A percentile compares a stretch with the other conserved stretches of the same genome.
Evolutionary conservation across 2,888 invertebrate species (phyloP).

Genomic region (Megaustenia siamemsis): DNA sequence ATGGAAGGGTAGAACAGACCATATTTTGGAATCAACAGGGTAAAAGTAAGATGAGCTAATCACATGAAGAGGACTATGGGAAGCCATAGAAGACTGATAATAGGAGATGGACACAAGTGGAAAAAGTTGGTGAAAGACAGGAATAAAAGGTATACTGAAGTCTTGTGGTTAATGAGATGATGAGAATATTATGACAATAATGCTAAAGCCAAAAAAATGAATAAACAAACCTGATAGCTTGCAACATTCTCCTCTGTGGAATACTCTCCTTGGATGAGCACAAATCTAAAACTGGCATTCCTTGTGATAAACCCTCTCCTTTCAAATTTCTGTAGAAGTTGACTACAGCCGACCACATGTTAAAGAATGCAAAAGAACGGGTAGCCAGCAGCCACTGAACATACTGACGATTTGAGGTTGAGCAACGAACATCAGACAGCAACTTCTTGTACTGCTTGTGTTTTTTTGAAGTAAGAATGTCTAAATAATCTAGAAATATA

Average conservation of each 20-base stretch:
- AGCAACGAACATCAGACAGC: slow-evolving; percentile 77
- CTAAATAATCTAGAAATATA: slow-evolving; percentile 77
- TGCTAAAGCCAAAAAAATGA: neutral
- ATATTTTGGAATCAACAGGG: no score
- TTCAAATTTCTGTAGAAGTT: slow-evolving; percentile 75
- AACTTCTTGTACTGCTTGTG: slow-evolving; percentile 72
- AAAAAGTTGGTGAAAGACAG: no score
- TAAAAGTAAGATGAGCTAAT: no score
- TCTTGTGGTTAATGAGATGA: no score
- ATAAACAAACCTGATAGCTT: slow-evolving; percentile 69
- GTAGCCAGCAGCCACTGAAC: slow-evolving; percentile 78
- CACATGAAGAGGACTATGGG: no score
- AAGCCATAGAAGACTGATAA: no score
- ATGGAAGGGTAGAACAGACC: no score
- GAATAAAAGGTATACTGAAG: no score
- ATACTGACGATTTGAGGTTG: slow-evolving; percentile 76
- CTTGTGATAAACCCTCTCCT: slow-evolving; percentile 55
- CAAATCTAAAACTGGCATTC: slow-evolving; percentile 50
- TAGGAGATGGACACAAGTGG: no score
- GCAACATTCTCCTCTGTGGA: slow-evolving; percentile 68
- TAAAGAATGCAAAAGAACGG: slow-evolving; percentile 77
- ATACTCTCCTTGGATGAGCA: slow-evolving; percentile 55
- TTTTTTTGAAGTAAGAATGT: slow-evolving; percentile 74
- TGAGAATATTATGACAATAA: no score
- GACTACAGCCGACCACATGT: slow-evolving; percentile 77